A percentile compares a stretch with the other conserved stretches of the same genome.
Conservation (phyloP, 2,113 vertebrate genomes). For the Seriola quinqueradiata region DNA sequence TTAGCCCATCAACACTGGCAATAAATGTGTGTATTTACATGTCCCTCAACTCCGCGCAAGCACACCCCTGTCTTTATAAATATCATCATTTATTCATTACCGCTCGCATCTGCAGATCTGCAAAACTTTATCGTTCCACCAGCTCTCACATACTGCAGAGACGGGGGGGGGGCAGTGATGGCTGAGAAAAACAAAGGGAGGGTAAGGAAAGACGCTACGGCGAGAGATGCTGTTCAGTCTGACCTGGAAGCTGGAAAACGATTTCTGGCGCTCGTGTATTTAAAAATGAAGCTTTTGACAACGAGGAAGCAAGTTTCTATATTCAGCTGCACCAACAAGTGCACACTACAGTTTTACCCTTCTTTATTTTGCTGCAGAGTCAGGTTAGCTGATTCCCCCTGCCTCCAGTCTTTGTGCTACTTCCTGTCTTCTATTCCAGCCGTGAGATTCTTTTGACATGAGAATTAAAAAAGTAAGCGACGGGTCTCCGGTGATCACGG, state of each 20-base stretch:
- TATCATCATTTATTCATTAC: conserved; percentile 62
- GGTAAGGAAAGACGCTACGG: background rate
- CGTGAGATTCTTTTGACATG: too few species aligned
- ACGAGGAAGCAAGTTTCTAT: too few species aligned
- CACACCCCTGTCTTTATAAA: conserved; percentile 40
- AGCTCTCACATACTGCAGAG: background rate
- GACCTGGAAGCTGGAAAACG: too few species aligned
- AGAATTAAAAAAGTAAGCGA: too few species aligned
- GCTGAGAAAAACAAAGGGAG: background rate
- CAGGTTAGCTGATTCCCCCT: too few species aligned
- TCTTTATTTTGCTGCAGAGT: too few species aligned
- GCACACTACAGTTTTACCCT: too few species aligned
- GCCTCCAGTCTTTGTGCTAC: too few species aligned
- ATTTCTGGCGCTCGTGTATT: background rate
- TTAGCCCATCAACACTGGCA: background rate
- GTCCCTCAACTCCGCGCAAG: conserved; percentile 33
- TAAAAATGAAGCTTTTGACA: background rate
- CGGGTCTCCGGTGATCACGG: too few species aligned
- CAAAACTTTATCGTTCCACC: conserved; percentile 14
- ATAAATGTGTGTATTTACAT: conserved; percentile 30
- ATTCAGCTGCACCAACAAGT: too few species aligned
- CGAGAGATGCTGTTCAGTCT: background rate
- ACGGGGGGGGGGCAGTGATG: background rate
- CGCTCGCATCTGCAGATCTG: conserved; percentile 12
- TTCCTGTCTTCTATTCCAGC: too few species aligned